phyloP scores from a whole-genome alignment of 2,888 invertebrate genomes.

The Spodoptera littoralis region DNA sequence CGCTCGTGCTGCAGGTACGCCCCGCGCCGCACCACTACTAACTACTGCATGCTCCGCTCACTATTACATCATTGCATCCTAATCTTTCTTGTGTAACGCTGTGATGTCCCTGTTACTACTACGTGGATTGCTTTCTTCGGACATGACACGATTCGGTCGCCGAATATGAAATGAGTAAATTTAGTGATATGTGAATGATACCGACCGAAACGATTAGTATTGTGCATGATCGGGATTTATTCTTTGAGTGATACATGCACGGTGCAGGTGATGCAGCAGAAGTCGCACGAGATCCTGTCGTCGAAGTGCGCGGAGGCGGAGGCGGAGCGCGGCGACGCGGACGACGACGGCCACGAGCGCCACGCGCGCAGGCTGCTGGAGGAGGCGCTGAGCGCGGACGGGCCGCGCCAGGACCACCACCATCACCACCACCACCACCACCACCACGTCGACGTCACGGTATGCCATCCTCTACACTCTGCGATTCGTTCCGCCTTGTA shows the following conservation, averaged over 20 bases:
- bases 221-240: constrained; percentile 21
- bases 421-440: constrained; percentile 67
- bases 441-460: constrained; percentile 68
- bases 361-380: constrained; percentile 82
- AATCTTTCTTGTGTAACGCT: no score
- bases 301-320: constrained; percentile 73
- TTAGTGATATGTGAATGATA: background rate
- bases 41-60: no score
- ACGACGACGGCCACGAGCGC: constrained; percentile 72
- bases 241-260: constrained; percentile 56
- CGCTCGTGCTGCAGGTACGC: constrained; percentile 83
- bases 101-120: no score
- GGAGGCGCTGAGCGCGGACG: constrained; percentile 81
- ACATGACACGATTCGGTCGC: no score
- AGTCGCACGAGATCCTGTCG: constrained; percentile 84
- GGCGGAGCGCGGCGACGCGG: constrained; percentile 53
- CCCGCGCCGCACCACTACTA: no score
- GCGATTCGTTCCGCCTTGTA: no score
- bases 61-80: no score
- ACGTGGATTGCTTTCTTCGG: no score
- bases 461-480: constrained; percentile 22
- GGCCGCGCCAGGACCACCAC: constrained; percentile 71
- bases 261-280: constrained; percentile 86
- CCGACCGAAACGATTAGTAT: background rate
- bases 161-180: constrained; percentile 1